Conservation (phyloP, 2,113 vertebrate genomes). For the Nothoprocta perdicaria region DNA sequence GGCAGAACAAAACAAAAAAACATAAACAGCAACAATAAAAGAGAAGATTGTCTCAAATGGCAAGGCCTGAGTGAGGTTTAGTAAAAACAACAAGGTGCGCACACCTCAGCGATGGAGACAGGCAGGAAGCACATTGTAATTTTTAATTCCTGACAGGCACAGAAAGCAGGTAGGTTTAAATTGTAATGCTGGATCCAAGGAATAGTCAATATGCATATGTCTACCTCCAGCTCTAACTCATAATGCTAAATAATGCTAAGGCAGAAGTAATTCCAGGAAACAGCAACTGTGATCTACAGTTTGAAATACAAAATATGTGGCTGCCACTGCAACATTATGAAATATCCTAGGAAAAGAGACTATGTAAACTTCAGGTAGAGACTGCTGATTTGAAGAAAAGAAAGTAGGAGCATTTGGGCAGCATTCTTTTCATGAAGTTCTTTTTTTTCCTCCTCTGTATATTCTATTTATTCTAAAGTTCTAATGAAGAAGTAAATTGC, state of each 20-base stretch:
- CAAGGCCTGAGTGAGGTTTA: constrained; percentile 4
- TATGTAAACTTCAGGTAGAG: not conserved
- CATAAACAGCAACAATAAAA: not conserved
- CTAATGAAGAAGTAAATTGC: constrained; percentile 39
- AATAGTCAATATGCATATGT: not conserved
- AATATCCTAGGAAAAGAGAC: not conserved
- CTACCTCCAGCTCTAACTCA: not conserved
- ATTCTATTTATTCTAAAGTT: not conserved
- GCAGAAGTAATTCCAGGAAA: not conserved
- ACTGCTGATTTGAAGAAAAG: not conserved
- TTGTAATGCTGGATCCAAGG: not conserved
- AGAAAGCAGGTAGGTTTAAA: not conserved
- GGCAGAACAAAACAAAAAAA: not conserved
- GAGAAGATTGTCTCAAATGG: not conserved
- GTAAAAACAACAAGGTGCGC: not conserved
- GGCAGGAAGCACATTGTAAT: not conserved
- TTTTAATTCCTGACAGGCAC: not conserved
- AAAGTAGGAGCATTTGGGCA: not conserved
- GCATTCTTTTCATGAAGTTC: not conserved
- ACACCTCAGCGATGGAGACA: not conserved
- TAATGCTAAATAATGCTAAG: not conserved
- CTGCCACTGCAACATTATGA: not conserved
- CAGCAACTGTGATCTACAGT: not conserved
- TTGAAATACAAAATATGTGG: not conserved
- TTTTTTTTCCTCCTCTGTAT: not conserved